Conservation (phyloP, 2,888 invertebrate species). For the Scrobipalpa atriplicella region DNA sequence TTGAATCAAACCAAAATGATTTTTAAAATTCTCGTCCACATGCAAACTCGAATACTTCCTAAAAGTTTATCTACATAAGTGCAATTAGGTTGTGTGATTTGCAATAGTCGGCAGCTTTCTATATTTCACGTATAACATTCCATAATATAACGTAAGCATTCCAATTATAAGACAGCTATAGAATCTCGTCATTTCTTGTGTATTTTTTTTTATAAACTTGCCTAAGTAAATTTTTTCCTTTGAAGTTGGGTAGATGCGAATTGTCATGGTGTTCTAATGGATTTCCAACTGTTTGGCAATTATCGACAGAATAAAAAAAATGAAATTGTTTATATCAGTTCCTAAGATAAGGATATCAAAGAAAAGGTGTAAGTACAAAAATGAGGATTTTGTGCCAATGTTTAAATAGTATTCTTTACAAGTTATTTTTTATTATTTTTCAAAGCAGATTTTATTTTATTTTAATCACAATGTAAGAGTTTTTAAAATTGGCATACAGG, state of each 20-base stretch:
- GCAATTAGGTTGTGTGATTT: slow-evolving; percentile 11
- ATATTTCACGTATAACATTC: not conserved
- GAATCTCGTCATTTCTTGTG: slow-evolving; percentile 7
- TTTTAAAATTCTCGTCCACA: too few relatives aligned
- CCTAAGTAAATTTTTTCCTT: not conserved
- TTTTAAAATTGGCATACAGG: too few relatives aligned
- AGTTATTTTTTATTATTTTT: slow-evolving; percentile 15
- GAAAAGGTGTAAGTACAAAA: slow-evolving; percentile 31
- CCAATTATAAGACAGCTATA: slow-evolving; percentile 1
- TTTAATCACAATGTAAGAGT: not conserved
- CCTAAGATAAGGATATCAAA: slow-evolving; percentile 29
- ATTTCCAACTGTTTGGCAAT: not conserved
- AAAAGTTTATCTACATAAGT: not conserved
- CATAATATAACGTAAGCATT: slow-evolving; percentile 14
- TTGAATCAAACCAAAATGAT: too few relatives aligned
- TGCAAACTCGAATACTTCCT: not conserved
- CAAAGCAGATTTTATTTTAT: slow-evolving; percentile 16
- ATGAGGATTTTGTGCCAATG: slow-evolving; percentile 31
- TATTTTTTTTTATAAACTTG: not conserved
- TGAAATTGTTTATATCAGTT: slow-evolving; percentile 22
- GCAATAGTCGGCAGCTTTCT: slow-evolving; percentile 10
- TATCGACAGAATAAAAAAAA: slow-evolving; percentile 6
- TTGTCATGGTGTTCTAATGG: not conserved
- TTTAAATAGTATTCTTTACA: slow-evolving; percentile 22
- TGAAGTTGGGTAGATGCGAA: slow-evolving; percentile 3